These are phyloP conservation scores for Pangasianodon hypophthalmus DNA, from an alignment of 2,113 vertebrate genomes.

Conservation along the genomic window DNA sequence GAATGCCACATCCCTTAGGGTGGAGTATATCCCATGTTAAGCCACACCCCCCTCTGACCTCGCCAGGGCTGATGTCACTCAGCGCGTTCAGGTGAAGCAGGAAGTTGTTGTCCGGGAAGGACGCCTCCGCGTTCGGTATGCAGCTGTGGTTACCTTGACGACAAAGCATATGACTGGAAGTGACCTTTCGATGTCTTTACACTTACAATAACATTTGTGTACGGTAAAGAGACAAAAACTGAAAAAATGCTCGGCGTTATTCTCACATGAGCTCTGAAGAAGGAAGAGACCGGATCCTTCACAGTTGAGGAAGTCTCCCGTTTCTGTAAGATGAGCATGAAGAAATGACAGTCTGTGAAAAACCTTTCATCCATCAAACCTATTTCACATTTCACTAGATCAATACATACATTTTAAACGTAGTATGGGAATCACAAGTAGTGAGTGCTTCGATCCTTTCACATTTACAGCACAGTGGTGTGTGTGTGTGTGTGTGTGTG, in stretches of 20 bases:
- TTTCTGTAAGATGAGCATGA: constrained; percentile 76
- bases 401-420: constrained; percentile 5
- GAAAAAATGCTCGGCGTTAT: background rate
- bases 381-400: constrained; percentile 37
- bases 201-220: background rate
- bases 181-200: background rate
- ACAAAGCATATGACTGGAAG: constrained; percentile 1
- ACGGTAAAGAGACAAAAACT: background rate
- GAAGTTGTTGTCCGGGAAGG: constrained; percentile 95
- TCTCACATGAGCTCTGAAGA: constrained; percentile 98
- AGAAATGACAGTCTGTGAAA: constrained; percentile 38
- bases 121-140: constrained; percentile 90
- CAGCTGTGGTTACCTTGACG: constrained; percentile 95
- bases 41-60: constrained; percentile 79
- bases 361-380: constrained; percentile 18
- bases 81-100: constrained; percentile 89
- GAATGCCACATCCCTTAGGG: constrained; percentile 45
- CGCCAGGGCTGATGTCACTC: constrained; percentile 86
- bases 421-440: background rate
- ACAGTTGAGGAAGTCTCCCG: constrained; percentile 97
- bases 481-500: background rate
- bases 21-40: constrained; percentile 53
- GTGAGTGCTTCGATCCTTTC: background rate
- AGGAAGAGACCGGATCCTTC: constrained; percentile 96
- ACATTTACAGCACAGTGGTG: constrained; percentile 14